phyloP scores from a whole-genome alignment of 2,113 vertebrate genomes.

The Mystacornis crossleyi region DNA sequence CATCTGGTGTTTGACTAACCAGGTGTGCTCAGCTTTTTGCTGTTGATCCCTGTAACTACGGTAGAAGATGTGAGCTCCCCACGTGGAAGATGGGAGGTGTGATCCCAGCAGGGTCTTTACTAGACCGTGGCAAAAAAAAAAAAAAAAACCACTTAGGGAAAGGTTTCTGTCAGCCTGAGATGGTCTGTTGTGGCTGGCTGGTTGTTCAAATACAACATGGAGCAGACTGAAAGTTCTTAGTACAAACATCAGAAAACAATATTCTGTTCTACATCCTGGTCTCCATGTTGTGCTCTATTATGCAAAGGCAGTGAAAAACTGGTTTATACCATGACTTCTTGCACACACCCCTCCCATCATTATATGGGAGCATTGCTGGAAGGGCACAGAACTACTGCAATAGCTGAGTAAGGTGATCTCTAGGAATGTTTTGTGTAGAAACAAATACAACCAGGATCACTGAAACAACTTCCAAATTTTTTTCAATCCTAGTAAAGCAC shows the following conservation, averaged over 20 bases:
- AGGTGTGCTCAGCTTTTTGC: background rate
- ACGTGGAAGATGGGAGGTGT: background rate
- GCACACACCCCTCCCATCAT: background rate
- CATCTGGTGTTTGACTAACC: background rate
- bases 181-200: background rate
- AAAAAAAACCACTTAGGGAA: background rate
- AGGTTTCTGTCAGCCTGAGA: background rate
- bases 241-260: background rate
- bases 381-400: background rate
- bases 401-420: background rate
- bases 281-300: background rate
- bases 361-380: background rate
- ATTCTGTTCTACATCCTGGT: background rate
- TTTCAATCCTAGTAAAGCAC: background rate
- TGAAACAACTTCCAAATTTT: background rate
- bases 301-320: background rate
- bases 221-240: background rate
- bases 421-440: background rate
- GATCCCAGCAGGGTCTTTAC: background rate
- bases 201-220: background rate
- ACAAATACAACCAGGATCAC: background rate
- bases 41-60: background rate
- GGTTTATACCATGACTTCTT: background rate
- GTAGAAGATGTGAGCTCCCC: background rate
- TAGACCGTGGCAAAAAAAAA: background rate